Base-by-base conservation (phyloP, 2,113 vertebrate genomes). In the Urocynchramus pylzowi region DNA sequence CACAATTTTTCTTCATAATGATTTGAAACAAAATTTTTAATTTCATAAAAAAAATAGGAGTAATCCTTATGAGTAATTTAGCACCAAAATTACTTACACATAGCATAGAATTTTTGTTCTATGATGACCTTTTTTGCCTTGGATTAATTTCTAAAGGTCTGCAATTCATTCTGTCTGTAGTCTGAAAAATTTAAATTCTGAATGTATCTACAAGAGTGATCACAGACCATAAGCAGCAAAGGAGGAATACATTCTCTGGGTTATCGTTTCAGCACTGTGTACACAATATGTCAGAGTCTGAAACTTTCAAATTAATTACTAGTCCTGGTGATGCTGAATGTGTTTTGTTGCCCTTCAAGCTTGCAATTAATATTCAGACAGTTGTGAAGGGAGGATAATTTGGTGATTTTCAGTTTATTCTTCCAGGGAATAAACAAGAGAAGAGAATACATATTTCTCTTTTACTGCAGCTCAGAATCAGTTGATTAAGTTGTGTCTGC, bases 331-430 rank as follows among this genome's bases (percentile, higher is more conserved):
- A 97, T 93, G 92, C 94, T 91, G 94, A 92, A 82, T 94, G 53
- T 92, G 92, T 94, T 96, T 96, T 96, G 94, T 96, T 97, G 95
- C 87, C 95, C 97, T 97, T 97, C 97, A 97, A 97, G 95, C 95
- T 97, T 89, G 90, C 96, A 97, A 98, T 98, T 98, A 98, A 98
- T 98, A 97, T 96, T 97, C 95, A 96, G 95, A 92, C 90, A 94
- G 90, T 97, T 97, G 95, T 96, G 96, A 96, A 97, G 89, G 91
- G 95, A 96, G 95, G 93, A 96, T 98, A 97, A 98, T 98, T 97
- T 97, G 97, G 92, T 97, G 97, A 98, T 97, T 98, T 97, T 97
- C 96, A 96, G 92, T 94, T 97, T 96, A 95, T 97, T 97, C 96
- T 98, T 98, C 74, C 87, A 95, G 95, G 97, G 90, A 96, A 97